Percentiles rank a stretch among this genome's conserved stretches.
Conservation (phyloP, 2,888 invertebrate species). For the Philereme vetulata region DNA sequence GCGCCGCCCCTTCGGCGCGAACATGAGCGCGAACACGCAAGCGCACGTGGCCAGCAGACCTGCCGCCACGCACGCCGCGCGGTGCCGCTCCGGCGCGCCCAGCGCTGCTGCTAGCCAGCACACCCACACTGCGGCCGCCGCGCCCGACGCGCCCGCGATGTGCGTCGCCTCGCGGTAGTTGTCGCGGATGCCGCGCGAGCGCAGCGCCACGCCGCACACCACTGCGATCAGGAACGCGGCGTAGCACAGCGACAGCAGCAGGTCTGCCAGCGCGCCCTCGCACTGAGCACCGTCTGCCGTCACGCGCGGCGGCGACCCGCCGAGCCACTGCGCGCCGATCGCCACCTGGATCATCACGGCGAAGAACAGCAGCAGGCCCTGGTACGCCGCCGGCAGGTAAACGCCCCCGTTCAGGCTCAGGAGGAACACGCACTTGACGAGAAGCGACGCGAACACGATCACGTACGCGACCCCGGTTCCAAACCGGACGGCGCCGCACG, state of each 20-base stretch:
- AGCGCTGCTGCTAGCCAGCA: constrained; percentile 93
- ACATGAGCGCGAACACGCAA: constrained; percentile 96
- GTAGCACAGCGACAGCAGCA: constrained; percentile 91
- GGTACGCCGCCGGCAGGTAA: constrained; percentile 96
- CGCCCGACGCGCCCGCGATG: constrained; percentile 94
- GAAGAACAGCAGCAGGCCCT: constrained; percentile 94
- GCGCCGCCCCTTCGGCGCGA: constrained; percentile 95
- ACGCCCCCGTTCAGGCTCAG: constrained; percentile 95
- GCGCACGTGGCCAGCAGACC: constrained; percentile 93
- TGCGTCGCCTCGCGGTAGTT: constrained; percentile 97
- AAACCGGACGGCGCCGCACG: constrained; percentile 92
- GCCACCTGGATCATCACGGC: constrained; percentile 95
- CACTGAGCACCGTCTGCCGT: constrained; percentile 74
- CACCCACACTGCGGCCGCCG: constrained; percentile 93
- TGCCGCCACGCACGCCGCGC: constrained; percentile 95
- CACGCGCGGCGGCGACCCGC: constrained; percentile 88
- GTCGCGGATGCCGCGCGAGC: constrained; percentile 94
- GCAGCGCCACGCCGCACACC: constrained; percentile 92
- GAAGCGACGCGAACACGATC: constrained; percentile 93
- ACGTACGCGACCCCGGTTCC: constrained; percentile 93
- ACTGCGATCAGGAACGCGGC: constrained; percentile 93
- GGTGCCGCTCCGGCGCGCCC: constrained; percentile 89
- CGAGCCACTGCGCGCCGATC: constrained; percentile 92
- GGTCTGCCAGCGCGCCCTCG: constrained; percentile 87
- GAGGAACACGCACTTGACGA: constrained; percentile 97